Base-by-base conservation (phyloP, 2,888 invertebrate genomes). In the Lycophotia porphyrea region DNA sequence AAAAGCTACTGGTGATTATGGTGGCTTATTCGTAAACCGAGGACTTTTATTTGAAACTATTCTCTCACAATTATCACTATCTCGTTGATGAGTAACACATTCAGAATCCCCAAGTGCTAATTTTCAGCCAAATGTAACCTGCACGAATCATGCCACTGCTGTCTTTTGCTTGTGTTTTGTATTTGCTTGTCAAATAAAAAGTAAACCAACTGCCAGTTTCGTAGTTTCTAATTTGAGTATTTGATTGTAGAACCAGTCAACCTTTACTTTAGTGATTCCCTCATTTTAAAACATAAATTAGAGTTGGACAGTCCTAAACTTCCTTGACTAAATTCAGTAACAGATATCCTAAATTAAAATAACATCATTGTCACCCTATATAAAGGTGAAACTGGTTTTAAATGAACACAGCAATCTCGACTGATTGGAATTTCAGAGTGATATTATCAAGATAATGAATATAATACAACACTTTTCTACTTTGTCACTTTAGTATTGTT, bases 341-440 rank as follows among this genome's bases (percentile, higher is more conserved):
- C 27, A 1, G 18, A 18, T 24, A 52, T 74, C 58, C 61, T 18
- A 9, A 63, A 27, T 5, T 13, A 8, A 71, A 34, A 61, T 4
- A 5, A 18, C 61, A 69, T 77, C 64, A 82, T 80, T 70, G 86
- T 81, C 77, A 83, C 86, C 72, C 74, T 72, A n/a, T 61, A 31
- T 49, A 74, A 80, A 84, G 76, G 84, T 84, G 49, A 79, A 83
- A 78, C 74, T 74, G 86, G 63, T 84, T 72, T 84, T 72, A 77
- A 85, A 85, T 85, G 87, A 85, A 85, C 85, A 85, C 79, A 76
- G 85, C 85, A 76, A 85, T 87, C 76, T 76, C 67, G 36, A 64
- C 85, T 76, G 87, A 85, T 85, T 85, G 87, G 80, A 87, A 85
- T 87, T 85, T 85, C 55, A 71, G 63, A 85, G 85, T 78, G 80